Percentiles rank a stretch among this genome's conserved stretches.
Evolutionary conservation across 2,888 invertebrate genomes (phyloP).

Genomic region (Lepidonotus clava): DNA sequence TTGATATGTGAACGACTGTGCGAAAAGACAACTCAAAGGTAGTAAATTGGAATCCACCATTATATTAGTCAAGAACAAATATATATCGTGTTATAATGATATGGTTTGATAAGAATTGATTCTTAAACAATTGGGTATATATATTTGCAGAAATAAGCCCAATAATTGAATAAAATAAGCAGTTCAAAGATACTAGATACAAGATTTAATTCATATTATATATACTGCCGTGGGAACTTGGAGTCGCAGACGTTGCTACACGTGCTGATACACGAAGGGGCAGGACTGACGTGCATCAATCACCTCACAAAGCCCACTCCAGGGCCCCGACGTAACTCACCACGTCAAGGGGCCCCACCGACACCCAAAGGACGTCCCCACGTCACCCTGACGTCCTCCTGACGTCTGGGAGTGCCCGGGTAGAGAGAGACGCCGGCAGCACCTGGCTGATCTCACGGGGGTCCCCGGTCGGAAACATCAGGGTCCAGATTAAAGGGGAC

Average conservation of each 20-base stretch:
- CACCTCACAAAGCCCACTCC: conserved; percentile 30
- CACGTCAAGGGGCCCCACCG: neutral
- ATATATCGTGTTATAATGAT: neutral
- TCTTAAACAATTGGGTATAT: neutral
- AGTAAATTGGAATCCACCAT: too few relatives aligned
- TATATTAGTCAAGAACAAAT: neutral
- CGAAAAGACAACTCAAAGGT: too few relatives aligned
- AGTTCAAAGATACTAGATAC: neutral
- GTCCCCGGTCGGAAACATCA: conserved; percentile 33
- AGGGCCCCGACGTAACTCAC: neutral
- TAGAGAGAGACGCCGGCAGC: neutral
- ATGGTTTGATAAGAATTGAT: neutral
- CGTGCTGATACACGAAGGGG: neutral
- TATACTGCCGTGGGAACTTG: neutral
- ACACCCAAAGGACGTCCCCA: neutral
- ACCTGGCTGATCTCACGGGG: conserved; percentile 41
- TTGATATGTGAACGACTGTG: too few relatives aligned
- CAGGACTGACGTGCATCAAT: neutral
- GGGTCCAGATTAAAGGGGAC: conserved; percentile 4
- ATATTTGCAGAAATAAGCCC: neutral
- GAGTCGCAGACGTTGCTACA: neutral
- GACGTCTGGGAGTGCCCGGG: conserved; percentile 19
- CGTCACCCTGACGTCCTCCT: neutral
- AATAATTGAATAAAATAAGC: neutral
- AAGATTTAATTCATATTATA: neutral